phyloP scores from a whole-genome alignment of 1,140 invertebrate species.

The Mactra quadrangularis region DNA sequence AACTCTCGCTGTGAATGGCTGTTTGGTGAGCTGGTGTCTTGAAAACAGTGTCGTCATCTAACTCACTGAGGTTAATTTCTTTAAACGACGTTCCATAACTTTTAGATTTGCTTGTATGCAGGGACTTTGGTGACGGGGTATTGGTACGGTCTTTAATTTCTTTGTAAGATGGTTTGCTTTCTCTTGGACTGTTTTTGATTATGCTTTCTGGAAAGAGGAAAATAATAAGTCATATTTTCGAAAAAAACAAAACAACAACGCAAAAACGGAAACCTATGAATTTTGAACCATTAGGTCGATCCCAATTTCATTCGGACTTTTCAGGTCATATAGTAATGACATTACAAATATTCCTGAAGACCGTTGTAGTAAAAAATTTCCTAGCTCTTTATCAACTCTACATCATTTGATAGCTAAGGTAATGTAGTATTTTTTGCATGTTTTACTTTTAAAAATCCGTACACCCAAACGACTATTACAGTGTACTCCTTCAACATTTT shows the following conservation, averaged over 20 bases:
- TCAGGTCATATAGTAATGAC: too few species aligned
- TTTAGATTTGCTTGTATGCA: background rate
- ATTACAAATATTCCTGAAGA: too few species aligned
- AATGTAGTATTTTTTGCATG: too few species aligned
- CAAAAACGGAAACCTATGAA: too few species aligned
- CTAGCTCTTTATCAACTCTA: too few species aligned
- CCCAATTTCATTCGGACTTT: too few species aligned
- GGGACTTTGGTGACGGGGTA: background rate
- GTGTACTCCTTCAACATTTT: too few species aligned
- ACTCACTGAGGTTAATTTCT: background rate
- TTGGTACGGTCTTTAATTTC: background rate
- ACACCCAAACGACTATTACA: too few species aligned
- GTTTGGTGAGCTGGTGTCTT: background rate
- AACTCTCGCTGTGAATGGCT: background rate
- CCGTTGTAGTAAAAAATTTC: too few species aligned
- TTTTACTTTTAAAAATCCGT: too few species aligned
- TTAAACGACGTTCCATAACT: conserved; percentile 19
- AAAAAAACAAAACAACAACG: background rate
- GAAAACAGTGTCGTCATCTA: background rate
- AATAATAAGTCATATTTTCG: background rate
- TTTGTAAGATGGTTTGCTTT: background rate
- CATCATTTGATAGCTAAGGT: too few species aligned
- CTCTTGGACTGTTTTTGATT: background rate
- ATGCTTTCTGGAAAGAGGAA: background rate
- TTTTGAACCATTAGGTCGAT: too few species aligned